Evolutionary conservation across 2,113 vertebrate genomes (phyloP), one percentile per base, ranked within the genome.

Genomic region (Rutilus rutilus): DNA sequence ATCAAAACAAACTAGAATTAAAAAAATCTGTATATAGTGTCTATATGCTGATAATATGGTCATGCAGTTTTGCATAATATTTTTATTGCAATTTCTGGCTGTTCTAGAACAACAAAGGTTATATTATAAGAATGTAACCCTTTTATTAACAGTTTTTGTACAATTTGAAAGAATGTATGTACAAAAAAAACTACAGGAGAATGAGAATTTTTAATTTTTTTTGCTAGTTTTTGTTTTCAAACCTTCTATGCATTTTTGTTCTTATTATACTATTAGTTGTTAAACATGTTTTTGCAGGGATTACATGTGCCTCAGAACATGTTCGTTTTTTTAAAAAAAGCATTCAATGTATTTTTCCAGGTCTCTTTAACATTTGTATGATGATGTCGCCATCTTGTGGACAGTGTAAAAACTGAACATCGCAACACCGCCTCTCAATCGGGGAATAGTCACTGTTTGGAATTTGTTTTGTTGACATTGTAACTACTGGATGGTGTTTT

Each of bases 381-480:
- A 6, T 80, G 23, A 47, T 75, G 39, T 81, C 36, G 78, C 85
- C 85, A 86, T 81, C 85, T 86, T 50, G 78, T 75, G 85, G 85
- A 33, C 45, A 23, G 17, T 79, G 23, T 79, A 33, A 69, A 57
- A 19, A 39, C 64, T 67, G 10, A 11, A 25, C 64, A 50, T 50
- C 4, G 47, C 47, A 52, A 52, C 12, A 52, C 14, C 1, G 4
- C 47, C 14, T 50, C 12, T 15, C 50, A 19, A 17, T 54, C 50
- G 1, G 50, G 15, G 15, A 52, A 52, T 52, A 42, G n/a, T 30
- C 25, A 27, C 47, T 33, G 7, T 27, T 77, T 75, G 6, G 45
- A 50, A 50, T 25, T 75, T 6, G 39, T 15, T 12, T 6, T 25
- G 27, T 6, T 30, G 6, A 17, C 4, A 33, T 54, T 33, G 3